Evolutionary conservation across 2,888 invertebrate genomes (phyloP), one percentile per base, ranked within the genome.

Genomic region (Agrochola lychnidis): DNA sequence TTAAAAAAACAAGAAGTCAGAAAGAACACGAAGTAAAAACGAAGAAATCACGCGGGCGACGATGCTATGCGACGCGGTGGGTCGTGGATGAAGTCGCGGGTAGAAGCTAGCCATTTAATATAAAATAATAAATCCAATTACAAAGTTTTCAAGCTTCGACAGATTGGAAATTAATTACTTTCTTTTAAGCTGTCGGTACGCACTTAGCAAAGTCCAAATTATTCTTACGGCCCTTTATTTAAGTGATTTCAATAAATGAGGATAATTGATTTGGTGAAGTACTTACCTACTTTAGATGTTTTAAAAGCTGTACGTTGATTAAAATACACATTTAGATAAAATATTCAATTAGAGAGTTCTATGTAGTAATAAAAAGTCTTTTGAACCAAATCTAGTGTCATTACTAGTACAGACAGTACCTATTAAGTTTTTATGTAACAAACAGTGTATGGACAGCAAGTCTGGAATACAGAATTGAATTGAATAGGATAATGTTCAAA

Each of bases 141-240:
- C 53, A 76, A 73, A 81, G 69, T 83, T 85, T 67, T n/a, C 36
- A 81, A 66, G 73, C 61, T 74, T 77, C 70, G 67, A 66, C 76
- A 74, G 78, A 85, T 82, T 76, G 79, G 36, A 77, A 82, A 85
- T 84, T 85, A 82, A 83, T 87, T 86, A 76, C 61, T 80, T 83
- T 78, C 70, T 77, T 78, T 79, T 75, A 40, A 22, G 42, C 42
- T 72, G 68, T 79, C 36, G 25, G 56, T 74, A 42, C 72, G 64
- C n/a, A 69, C 66, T 82, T 78, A 68, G 48, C 14, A 30, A 73
- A 80, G 48, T 78, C 40, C 56, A 61, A 81, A 76, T 74, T n/a
- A 74, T 79, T 70, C 62, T 63, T 61, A 68, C 30, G 62, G 53
- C n/a, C 25, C n/a, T 40, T 63, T 85, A 82, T 82, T 85, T 85